These are phyloP conservation scores for Chydorus sphaericus DNA, from an alignment of 2,888 invertebrate genomes.

Conservation along the genomic window DNA sequence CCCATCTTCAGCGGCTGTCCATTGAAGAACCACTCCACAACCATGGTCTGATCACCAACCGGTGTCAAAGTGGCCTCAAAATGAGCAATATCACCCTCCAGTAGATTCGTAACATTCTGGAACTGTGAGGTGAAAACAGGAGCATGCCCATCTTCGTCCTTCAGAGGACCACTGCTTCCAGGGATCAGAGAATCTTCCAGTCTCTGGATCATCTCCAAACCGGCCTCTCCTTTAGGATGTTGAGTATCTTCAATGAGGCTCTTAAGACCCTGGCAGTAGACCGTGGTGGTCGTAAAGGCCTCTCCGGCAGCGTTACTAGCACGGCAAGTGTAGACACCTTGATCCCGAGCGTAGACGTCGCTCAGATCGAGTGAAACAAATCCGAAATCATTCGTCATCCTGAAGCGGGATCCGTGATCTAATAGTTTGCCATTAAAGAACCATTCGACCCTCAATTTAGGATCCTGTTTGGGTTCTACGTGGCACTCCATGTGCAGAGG, in stretches of 20 bases:
- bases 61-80: constrained; percentile 94
- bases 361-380: constrained; percentile 86
- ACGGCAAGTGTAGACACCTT: constrained; percentile 84
- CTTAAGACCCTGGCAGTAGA: constrained; percentile 59
- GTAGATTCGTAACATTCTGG: constrained; percentile 62
- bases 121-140: constrained; percentile 77
- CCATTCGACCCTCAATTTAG: constrained; percentile 81
- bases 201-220: constrained; percentile 77
- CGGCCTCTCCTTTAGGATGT: constrained; percentile 89
- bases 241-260: constrained; percentile 74
- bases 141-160: constrained; percentile 64
- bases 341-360: constrained; percentile 83
- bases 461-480: constrained; percentile 86
- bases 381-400: constrained; percentile 88
- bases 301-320: constrained; percentile 77
- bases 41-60: constrained; percentile 82
- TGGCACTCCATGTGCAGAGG: constrained; percentile 83
- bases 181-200: constrained; percentile 70
- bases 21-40: constrained; percentile 92
- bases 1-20: constrained; percentile 65
- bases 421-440: constrained; percentile 80
- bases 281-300: constrained; percentile 79
- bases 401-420: constrained; percentile 76
- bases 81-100: constrained; percentile 92
- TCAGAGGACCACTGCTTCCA: constrained; percentile 46